These are phyloP conservation scores for Sebastes miniatus DNA, from an alignment of 2,797 vertebrate species.

Conservation along the genomic window DNA sequence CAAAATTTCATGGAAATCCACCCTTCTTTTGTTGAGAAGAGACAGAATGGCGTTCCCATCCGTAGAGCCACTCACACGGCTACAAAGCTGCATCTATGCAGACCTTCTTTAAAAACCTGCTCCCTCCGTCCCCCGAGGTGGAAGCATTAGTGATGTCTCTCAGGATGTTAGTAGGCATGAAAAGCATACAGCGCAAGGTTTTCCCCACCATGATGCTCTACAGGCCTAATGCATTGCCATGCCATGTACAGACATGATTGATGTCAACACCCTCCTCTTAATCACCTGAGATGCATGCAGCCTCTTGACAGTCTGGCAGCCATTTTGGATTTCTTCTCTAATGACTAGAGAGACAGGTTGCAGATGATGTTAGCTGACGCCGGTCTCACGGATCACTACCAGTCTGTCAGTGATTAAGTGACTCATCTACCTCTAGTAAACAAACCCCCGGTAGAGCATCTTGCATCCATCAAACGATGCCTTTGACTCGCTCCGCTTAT, in stretches of 20 bases:
- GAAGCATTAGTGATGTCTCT: constrained; percentile 19
- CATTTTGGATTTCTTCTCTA: constrained; percentile 76
- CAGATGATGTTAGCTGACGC: constrained; percentile 72
- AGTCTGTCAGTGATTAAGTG: constrained; percentile 79
- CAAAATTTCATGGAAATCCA: neutral
- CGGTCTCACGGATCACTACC: constrained; percentile 69
- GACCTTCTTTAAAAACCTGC: neutral
- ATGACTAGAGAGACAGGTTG: constrained; percentile 73
- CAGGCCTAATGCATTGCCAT: constrained; percentile 36
- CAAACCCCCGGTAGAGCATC: constrained; percentile 71
- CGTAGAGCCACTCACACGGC: neutral
- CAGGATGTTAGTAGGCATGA: constrained; percentile 8
- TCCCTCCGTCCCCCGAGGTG: neutral
- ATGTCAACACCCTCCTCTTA: constrained; percentile 65
- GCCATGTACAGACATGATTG: constrained; percentile 56
- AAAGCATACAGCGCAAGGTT: constrained; percentile 26
- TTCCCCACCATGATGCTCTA: constrained; percentile 35
- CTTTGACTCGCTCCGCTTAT: constrained; percentile 62
- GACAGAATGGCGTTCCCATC: neutral
- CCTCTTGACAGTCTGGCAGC: constrained; percentile 64
- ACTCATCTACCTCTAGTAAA: constrained; percentile 76
- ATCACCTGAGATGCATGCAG: constrained; percentile 66
- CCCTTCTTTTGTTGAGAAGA: neutral
- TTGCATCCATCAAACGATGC: constrained; percentile 74
- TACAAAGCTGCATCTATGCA: neutral